Percentiles rank a stretch among this genome's conserved stretches.
Evolutionary conservation across 92 coral and sea anemone genomes (phyloP).

Genomic region (Bergia puertoricense): DNA sequence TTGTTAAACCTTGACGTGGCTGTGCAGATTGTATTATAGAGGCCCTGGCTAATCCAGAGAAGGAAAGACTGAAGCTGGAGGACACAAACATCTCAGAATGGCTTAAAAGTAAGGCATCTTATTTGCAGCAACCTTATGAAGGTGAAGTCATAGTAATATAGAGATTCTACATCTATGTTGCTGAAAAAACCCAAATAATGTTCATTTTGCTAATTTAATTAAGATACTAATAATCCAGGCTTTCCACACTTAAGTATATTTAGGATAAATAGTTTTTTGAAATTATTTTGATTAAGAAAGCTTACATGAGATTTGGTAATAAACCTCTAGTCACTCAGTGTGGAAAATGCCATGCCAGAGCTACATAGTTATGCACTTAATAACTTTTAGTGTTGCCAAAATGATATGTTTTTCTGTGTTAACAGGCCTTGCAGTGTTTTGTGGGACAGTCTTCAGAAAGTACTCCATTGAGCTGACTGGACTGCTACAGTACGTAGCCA

Average conservation of each 20-base stretch:
- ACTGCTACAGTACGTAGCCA: constrained; percentile 92
- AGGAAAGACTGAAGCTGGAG: constrained; percentile 91
- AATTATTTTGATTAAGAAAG: too few species aligned
- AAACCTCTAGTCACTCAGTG: too few species aligned
- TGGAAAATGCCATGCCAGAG: too few species aligned
- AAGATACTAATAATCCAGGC: too few species aligned
- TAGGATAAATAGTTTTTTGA: too few species aligned
- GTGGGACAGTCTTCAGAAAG: constrained; percentile 96
- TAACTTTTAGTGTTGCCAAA: too few species aligned
- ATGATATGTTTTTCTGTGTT: background rate
- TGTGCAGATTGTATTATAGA: constrained; percentile 90
- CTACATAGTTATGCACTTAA: too few species aligned
- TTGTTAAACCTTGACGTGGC: constrained; percentile 52
- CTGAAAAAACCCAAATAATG: too few species aligned
- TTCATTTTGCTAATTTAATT: background rate
- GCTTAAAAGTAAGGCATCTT: constrained; percentile 81
- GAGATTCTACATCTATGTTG: too few species aligned
- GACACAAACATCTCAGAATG: constrained; percentile 98
- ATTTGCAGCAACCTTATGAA: background rate
- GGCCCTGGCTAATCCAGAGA: constrained; percentile 98
- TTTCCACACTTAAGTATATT: too few species aligned
- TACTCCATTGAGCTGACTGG: constrained; percentile 95
- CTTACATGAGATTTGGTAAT: too few species aligned
- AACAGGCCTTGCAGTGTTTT: constrained; percentile 92
- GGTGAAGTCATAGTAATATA: too few species aligned